phyloP scores from a whole-genome alignment of 2,797 vertebrate species.

The Gambusia yucatana region DNA sequence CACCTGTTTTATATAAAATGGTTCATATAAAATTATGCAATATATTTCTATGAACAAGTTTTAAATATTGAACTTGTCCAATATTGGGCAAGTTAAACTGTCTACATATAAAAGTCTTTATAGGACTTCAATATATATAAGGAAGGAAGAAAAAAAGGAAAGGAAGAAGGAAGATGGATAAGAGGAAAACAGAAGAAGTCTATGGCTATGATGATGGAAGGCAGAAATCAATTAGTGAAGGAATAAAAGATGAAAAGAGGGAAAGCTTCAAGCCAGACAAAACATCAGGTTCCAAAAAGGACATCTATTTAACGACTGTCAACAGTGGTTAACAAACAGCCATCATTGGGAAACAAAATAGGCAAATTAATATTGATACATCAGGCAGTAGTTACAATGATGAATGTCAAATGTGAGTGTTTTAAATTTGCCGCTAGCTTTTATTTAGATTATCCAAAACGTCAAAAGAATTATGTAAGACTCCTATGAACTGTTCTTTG shows the following conservation, averaged over 20 bases:
- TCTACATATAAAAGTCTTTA: no score
- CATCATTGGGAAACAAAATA: slow-evolving; percentile 31
- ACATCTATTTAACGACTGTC: slow-evolving; percentile 42
- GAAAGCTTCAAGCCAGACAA: slow-evolving; percentile 49
- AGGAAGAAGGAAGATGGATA: background rate
- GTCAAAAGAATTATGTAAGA: slow-evolving; percentile 46
- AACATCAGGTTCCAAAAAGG: slow-evolving; percentile 40
- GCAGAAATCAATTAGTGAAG: background rate
- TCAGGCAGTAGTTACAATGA: slow-evolving; percentile 22
- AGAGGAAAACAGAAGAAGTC: background rate
- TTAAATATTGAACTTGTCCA: background rate
- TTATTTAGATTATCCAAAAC: slow-evolving; percentile 48
- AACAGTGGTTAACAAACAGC: slow-evolving; percentile 18
- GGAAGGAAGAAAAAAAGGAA: background rate
- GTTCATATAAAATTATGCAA: background rate
- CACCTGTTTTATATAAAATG: background rate
- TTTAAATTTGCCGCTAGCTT: slow-evolving; percentile 37
- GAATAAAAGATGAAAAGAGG: background rate
- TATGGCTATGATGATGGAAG: background rate
- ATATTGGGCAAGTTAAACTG: no score
- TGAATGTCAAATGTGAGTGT: slow-evolving; percentile 42
- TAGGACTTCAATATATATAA: background rate
- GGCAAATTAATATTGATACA: slow-evolving; percentile 27
- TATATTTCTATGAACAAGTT: background rate
- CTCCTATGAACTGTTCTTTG: slow-evolving; percentile 49